Base-by-base conservation (phyloP, 2,113 vertebrate species). In the Carlito syrichta region DNA sequence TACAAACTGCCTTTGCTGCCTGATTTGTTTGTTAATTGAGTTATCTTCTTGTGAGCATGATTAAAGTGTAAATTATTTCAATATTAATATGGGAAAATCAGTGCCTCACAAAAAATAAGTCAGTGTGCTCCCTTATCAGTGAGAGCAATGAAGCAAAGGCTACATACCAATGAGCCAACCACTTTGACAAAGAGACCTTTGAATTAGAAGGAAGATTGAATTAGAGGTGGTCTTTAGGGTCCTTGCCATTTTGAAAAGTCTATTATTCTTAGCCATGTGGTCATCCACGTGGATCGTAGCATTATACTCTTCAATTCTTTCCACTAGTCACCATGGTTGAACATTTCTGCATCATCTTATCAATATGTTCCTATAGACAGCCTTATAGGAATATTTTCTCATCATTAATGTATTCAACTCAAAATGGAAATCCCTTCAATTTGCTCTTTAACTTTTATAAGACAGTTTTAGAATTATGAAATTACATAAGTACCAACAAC, bases 401-500 rank as follows among this genome's bases (percentile, higher is more conserved):
- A 52, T 89, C 85, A 83, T 84, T 38, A 27, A 66, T 35, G 14
- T 66, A 66, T 66, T 92, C 54, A 30, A 30, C 20, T 84, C 35
- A 92, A 58, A 79, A 84, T n/a, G 6, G 22, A 5, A 48, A 92
- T 95, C 54, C 35, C 20, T 86, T 68, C 22, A 45, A 38, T 76
- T 88, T 76, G 43, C 30, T 81, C 14, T 54, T 96, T 62, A 89
- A 35, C 17, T 88, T 93, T 89, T 86, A 38, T 96, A 85, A 91
- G 71, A 96, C 25, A 73, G n/a, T 82, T 95, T 95, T 58, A 76
- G 58, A 90, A 76, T 90, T 90, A 81, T 27, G 38, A 96, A 86
- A 94, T 88, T 66, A 98, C 60, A 87, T 95, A 98, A 94, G 83
- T 96, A 86, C 56, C 87, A 98, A 96, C 79, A 97, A 96, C 38